These are phyloP conservation scores for Pogonus chalceus DNA, from an alignment of 1,140 invertebrate genomes.

Conservation along the genomic window DNA sequence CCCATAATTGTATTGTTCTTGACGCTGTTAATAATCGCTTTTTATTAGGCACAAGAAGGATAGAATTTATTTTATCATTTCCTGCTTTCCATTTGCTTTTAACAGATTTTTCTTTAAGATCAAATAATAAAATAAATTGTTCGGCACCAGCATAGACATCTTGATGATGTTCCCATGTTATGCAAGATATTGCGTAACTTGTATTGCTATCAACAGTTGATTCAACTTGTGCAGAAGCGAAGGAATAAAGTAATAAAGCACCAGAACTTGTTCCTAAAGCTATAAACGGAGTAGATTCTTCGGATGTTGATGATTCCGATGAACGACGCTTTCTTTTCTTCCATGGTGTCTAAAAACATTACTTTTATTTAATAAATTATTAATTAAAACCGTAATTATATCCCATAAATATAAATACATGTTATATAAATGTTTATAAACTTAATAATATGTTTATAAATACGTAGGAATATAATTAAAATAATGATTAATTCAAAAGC, in stretches of 20 bases:
- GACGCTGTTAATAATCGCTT: constrained; percentile 53
- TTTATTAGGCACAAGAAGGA: constrained; percentile 51
- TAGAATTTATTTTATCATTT: constrained; percentile 52
- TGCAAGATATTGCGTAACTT: constrained; percentile 33
- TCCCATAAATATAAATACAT: background rate
- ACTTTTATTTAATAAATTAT: constrained; percentile 12
- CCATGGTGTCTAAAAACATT: constrained; percentile 35
- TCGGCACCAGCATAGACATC: constrained; percentile 39
- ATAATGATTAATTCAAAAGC: constrained; percentile 19
- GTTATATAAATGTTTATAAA: constrained; percentile 1
- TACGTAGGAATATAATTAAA: background rate
- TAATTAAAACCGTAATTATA: background rate
- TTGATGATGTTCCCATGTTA: constrained; percentile 32
- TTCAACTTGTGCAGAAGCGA: constrained; percentile 48
- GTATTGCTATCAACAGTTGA: constrained; percentile 36
- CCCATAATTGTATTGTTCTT: constrained; percentile 55
- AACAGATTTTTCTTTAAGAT: constrained; percentile 33
- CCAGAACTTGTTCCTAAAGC: constrained; percentile 56
- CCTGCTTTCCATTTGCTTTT: constrained; percentile 51
- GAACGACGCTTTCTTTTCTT: constrained; percentile 39
- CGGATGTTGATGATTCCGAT: constrained; percentile 21
- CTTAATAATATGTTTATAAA: background rate
- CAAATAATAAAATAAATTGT: constrained; percentile 42
- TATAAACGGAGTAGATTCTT: constrained; percentile 32
- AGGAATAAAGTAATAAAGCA: constrained; percentile 53